phyloP scores from a whole-genome alignment of 1,140 invertebrate species.

The Rhyacophila brunnea region DNA sequence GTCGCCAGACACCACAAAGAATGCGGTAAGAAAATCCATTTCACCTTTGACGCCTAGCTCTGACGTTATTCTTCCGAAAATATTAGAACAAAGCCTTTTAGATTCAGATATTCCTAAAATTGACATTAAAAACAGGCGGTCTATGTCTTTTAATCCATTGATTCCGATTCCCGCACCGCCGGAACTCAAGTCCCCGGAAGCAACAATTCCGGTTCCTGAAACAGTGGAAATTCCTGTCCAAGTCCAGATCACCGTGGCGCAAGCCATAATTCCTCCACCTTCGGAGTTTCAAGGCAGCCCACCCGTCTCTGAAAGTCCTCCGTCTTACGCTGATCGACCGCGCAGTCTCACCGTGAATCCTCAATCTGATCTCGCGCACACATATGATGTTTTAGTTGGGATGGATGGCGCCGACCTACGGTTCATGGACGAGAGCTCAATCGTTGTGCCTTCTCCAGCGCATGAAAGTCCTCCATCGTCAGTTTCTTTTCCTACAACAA shows the following conservation, averaged over 20 bases:
- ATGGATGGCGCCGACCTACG: constrained; percentile 78
- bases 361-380: constrained; percentile 55
- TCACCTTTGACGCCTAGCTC: constrained; percentile 36
- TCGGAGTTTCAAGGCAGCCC: constrained; percentile 69
- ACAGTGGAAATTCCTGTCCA: constrained; percentile 41
- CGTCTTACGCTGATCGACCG: constrained; percentile 57
- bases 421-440: constrained; percentile 89
- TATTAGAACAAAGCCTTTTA: constrained; percentile 63
- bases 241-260: constrained; percentile 57
- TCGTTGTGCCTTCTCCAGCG: constrained; percentile 73
- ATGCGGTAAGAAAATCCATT: constrained; percentile 42
- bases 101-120: constrained; percentile 57
- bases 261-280: constrained; percentile 72
- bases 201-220: constrained; percentile 47
- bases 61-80: constrained; percentile 61
- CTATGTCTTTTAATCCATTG: constrained; percentile 18
- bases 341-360: constrained; percentile 56
- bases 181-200: constrained; percentile 42
- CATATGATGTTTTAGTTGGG: constrained; percentile 73
- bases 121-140: constrained; percentile 26
- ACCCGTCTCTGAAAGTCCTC: constrained; percentile 61
- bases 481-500: constrained; percentile 57
- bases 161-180: constrained; percentile 14
- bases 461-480: constrained; percentile 72
- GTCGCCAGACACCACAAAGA: constrained; percentile 41